phyloP scores from a whole-genome alignment of 1,140 invertebrate genomes.

The Drosophila ironensis region DNA sequence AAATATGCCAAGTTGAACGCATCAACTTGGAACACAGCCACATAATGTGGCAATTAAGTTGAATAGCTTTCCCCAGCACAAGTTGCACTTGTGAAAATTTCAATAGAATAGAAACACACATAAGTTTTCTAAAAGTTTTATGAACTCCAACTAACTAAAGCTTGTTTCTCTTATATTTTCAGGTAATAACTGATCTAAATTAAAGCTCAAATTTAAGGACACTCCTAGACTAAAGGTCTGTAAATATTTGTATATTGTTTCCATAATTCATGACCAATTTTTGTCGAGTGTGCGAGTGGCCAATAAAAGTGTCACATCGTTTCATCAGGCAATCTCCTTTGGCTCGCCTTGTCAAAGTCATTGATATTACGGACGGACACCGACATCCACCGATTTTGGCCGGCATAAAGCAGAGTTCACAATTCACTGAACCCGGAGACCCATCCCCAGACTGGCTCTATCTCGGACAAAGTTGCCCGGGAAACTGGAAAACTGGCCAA shows the following conservation, averaged over 20 bases:
- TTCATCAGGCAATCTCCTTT: slow-evolving; percentile 21
- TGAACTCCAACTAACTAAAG: neutral
- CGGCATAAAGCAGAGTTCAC: slow-evolving; percentile 49
- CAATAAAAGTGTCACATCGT: slow-evolving; percentile 18
- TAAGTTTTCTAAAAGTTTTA: neutral
- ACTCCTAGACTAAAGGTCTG: neutral
- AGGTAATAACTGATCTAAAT: slow-evolving; percentile 2
- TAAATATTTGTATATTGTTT: neutral
- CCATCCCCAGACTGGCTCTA: neutral
- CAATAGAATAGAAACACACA: neutral
- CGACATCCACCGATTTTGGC: slow-evolving; percentile 16
- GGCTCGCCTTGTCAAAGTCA: slow-evolving; percentile 27
- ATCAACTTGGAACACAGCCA: slow-evolving; percentile 42
- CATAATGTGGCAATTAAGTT: slow-evolving; percentile 45
- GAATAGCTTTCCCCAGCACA: slow-evolving; percentile 18
- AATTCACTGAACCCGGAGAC: slow-evolving; percentile 37
- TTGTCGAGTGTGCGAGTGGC: neutral
- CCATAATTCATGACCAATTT: neutral
- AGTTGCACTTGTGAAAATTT: slow-evolving; percentile 4
- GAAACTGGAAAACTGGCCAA: slow-evolving; percentile 2
- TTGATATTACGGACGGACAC: slow-evolving; percentile 49
- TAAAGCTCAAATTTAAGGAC: no score
- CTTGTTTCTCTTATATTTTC: slow-evolving; percentile 1
- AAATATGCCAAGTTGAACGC: slow-evolving; percentile 46
- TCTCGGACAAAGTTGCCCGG: slow-evolving; percentile 3